These are phyloP conservation scores for Pardosa pseudoannulata DNA, from an alignment of 2,888 invertebrate species.

Conservation along the genomic window DNA sequence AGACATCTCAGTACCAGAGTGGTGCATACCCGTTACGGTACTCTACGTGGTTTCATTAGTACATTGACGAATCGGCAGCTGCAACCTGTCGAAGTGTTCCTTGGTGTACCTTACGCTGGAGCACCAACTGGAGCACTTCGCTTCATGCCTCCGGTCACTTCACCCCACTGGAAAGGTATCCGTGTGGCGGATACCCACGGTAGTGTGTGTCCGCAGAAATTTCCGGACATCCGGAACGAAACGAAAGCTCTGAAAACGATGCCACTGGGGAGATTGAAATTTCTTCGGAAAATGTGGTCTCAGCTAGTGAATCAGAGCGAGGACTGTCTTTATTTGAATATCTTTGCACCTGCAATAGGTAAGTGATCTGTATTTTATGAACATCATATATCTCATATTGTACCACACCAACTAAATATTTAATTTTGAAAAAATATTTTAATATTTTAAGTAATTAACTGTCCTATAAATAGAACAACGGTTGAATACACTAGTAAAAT, in stretches of 20 bases:
- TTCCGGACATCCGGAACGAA: constrained; percentile 84
- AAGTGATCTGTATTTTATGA: constrained; percentile 78
- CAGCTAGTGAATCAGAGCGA: constrained; percentile 94
- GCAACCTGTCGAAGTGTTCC: constrained; percentile 80
- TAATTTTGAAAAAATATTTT: no score
- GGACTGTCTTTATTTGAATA: constrained; percentile 97
- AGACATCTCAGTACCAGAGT: constrained; percentile 81
- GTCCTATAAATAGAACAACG: no score
- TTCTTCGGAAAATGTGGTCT: constrained; percentile 89
- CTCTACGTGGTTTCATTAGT: constrained; percentile 82
- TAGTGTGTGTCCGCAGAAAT: constrained; percentile 86
- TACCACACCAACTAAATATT: no score
- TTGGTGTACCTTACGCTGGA: constrained; percentile 92
- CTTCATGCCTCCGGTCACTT: constrained; percentile 95
- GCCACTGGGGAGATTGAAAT: constrained; percentile 93
- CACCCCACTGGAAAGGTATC: constrained; percentile 85
- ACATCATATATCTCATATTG: no score
- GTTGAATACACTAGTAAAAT: no score
- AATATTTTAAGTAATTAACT: no score
- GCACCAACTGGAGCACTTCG: constrained; percentile 91
- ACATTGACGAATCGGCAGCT: constrained; percentile 78
- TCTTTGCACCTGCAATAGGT: constrained; percentile 96
- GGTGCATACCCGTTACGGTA: constrained; percentile 91
- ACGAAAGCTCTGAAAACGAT: constrained; percentile 89
- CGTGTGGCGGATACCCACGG: constrained; percentile 86